Evolutionary conservation across 2,797 vertebrate species (phyloP).

Genomic region (Urophycis tenuis): DNA sequence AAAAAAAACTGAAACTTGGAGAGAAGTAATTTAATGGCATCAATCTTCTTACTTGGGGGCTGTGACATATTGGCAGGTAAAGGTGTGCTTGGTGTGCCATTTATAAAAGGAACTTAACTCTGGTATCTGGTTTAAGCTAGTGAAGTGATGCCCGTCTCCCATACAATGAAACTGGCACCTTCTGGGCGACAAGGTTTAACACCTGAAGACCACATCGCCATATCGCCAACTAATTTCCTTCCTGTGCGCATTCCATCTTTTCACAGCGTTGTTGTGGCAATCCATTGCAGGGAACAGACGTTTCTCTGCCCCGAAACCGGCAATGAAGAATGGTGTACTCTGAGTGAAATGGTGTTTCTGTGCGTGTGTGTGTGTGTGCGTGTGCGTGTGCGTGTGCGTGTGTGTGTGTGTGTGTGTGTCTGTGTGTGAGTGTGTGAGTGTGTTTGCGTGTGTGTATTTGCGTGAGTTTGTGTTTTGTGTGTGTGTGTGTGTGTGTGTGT

Average conservation of each 20-base stretch:
- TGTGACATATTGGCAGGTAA: slow-evolving; percentile 64
- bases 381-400: not conserved
- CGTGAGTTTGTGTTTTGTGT: slow-evolving; percentile 15
- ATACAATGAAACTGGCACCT: not conserved
- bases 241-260: not conserved
- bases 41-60: slow-evolving; percentile 67
- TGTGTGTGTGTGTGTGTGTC: not conserved
- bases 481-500: slow-evolving; percentile 1
- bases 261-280: not conserved
- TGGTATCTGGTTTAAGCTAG: not conserved
- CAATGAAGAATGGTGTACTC: not conserved
- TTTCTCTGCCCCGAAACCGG: not conserved
- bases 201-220: not conserved
- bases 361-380: not conserved
- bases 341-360: not conserved
- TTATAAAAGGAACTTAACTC: not conserved
- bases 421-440: too few relatives aligned
- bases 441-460: too few relatives aligned
- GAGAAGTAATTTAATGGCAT: slow-evolving; percentile 80
- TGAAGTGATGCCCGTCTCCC: not conserved
- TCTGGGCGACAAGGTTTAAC: not conserved
- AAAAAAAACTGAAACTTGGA: slow-evolving; percentile 48
- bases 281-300: not conserved
- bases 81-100: slow-evolving; percentile 28
- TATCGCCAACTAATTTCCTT: not conserved